phyloP scores from a whole-genome alignment of 2,113 vertebrate species.

The Scalopus aquaticus region DNA sequence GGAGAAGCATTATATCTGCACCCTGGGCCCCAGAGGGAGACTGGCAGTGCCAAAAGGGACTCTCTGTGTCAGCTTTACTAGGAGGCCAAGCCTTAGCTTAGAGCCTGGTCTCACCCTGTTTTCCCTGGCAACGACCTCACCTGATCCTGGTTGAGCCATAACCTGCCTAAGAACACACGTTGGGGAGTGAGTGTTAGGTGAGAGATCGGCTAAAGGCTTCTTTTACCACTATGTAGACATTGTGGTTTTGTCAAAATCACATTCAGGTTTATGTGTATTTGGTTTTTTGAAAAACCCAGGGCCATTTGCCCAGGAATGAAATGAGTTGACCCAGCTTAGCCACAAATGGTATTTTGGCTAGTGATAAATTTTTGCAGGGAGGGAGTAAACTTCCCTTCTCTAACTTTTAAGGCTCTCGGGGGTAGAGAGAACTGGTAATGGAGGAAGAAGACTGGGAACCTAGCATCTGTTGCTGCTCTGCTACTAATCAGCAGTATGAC shows the following conservation, averaged over 20 bases:
- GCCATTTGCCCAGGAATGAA: slow-evolving; percentile 40
- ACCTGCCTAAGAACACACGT: not conserved
- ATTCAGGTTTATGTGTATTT: slow-evolving; percentile 66
- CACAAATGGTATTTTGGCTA: slow-evolving; percentile 62
- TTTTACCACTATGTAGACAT: slow-evolving; percentile 63
- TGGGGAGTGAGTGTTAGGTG: slow-evolving; percentile 30
- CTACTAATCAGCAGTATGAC: not conserved
- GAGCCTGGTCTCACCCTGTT: not conserved
- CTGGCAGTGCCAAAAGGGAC: slow-evolving; percentile 64
- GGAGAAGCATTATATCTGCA: slow-evolving; percentile 59
- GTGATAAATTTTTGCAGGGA: slow-evolving; percentile 55
- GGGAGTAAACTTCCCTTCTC: not conserved
- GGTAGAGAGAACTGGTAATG: not conserved
- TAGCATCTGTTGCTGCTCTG: not conserved
- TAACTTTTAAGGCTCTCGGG: not conserved
- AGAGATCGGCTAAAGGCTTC: slow-evolving; percentile 37
- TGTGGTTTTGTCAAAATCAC: slow-evolving; percentile 61
- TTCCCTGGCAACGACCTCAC: slow-evolving; percentile 66
- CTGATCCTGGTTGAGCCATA: slow-evolving; percentile 67
- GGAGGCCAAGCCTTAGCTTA: slow-evolving; percentile 7
- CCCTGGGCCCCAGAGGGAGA: slow-evolving; percentile 63
- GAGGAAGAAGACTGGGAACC: not conserved
- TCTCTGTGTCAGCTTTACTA: slow-evolving; percentile 62
- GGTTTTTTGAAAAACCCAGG: slow-evolving; percentile 40
- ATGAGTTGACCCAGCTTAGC: slow-evolving; percentile 35